These are phyloP conservation scores for Atta texana DNA, from an alignment of 1,140 invertebrate species.

Conservation along the genomic window DNA sequence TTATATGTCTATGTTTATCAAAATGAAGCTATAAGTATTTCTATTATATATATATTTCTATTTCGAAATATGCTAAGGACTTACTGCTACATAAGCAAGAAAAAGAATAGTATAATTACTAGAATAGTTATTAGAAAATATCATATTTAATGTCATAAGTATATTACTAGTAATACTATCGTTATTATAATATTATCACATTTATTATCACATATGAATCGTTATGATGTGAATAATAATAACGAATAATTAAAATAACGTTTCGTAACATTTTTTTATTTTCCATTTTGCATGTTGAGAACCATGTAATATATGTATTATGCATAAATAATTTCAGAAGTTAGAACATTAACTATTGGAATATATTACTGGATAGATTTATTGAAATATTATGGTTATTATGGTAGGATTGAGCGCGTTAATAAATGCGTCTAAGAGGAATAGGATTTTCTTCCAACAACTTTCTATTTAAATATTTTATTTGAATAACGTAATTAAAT, in stretches of 20 bases:
- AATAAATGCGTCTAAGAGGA: background rate
- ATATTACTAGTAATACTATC: background rate
- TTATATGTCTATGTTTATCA: background rate
- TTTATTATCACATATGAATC: background rate
- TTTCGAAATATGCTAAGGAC: conserved; percentile 18
- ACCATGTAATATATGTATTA: background rate
- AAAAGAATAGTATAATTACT: conserved; percentile 3
- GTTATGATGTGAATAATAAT: conserved; percentile 35
- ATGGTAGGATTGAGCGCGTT: background rate
- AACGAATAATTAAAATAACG: conserved; percentile 25
- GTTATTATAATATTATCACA: background rate
- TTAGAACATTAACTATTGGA: background rate
- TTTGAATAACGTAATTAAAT: background rate
- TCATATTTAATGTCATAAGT: background rate
- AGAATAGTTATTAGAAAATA: conserved; percentile 14
- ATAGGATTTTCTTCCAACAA: background rate
- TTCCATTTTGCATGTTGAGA: conserved; percentile 5
- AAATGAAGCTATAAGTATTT: background rate
- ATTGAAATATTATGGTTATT: background rate
- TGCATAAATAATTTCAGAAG: background rate
- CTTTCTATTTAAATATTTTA: background rate
- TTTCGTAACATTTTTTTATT: conserved; percentile 1
- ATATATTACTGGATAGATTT: background rate
- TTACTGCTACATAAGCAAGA: background rate
- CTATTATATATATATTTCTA: conserved; percentile 19